Percentiles rank a stretch among this genome's conserved stretches.
phyloP scores from a whole-genome alignment of 2,888 invertebrate genomes.

The Tribolium freemani region DNA sequence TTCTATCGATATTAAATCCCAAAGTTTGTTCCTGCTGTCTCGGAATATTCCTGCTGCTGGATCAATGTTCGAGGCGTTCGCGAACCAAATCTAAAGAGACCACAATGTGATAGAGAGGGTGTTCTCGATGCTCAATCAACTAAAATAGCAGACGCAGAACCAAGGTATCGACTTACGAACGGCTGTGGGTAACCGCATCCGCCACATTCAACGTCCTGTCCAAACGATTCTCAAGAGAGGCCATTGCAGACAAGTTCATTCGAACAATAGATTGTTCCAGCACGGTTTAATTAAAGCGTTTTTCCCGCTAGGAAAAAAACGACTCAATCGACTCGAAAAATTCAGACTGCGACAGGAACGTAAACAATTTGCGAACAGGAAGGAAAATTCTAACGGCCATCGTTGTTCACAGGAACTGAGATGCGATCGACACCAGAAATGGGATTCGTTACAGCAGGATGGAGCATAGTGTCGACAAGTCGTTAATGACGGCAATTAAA shows the following conservation, averaged over 20 bases:
- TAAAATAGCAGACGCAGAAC: conserved; percentile 13
- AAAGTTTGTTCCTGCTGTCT: conserved; percentile 7
- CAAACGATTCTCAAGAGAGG: conserved; percentile 21
- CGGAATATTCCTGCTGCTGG: background rate
- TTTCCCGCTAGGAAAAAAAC: background rate
- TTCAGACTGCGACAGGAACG: background rate
- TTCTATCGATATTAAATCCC: conserved; percentile 19
- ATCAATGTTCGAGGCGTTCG: background rate
- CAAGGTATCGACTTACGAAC: conserved; percentile 27
- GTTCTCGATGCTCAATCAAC: conserved; percentile 12
- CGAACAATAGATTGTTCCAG: conserved; percentile 24
- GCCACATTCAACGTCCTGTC: conserved; percentile 25
- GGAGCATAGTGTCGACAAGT: conserved; percentile 24
- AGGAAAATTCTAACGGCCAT: background rate
- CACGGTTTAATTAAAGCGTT: conserved; percentile 29
- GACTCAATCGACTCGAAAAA: background rate
- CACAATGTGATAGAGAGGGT: background rate
- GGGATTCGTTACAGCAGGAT: conserved; percentile 24
- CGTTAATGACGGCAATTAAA: conserved; percentile 38
- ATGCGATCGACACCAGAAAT: conserved; percentile 19
- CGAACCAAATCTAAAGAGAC: background rate
- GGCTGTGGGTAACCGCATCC: conserved; percentile 31
- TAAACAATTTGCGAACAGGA: conserved; percentile 5
- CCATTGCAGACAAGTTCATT: conserved; percentile 13
- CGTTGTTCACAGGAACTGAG: background rate